Percentiles rank a stretch among this genome's conserved stretches.
Conservation (phyloP, 2,797 vertebrate species). For the Merluccius polli region DNA sequence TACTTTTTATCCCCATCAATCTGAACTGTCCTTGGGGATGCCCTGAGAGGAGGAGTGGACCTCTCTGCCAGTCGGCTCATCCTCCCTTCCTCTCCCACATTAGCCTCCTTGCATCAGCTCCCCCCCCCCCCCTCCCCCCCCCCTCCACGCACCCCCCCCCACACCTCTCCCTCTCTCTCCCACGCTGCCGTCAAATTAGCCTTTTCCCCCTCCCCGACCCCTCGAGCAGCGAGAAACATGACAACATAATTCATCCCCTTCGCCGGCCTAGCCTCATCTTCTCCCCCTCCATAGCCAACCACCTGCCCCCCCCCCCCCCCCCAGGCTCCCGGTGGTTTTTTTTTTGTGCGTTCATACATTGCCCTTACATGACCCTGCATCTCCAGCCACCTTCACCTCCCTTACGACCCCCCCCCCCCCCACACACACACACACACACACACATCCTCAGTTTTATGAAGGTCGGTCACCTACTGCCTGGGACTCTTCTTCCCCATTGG, state of each 20-base stretch:
- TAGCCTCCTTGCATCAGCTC: constrained; percentile 30
- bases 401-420: neutral
- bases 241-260: constrained; percentile 47
- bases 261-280: constrained; percentile 12
- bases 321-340: constrained; percentile 9
- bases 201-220: constrained; percentile 24
- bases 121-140: neutral
- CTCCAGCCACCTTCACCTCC: constrained; percentile 34
- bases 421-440: neutral
- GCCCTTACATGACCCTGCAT: neutral
- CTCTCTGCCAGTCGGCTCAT: constrained; percentile 36
- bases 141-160: too few species aligned
- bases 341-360: constrained; percentile 19
- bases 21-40: constrained; percentile 34
- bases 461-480: too few species aligned
- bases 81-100: constrained; percentile 31
- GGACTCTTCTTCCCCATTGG: too few species aligned
- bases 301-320: constrained; percentile 36
- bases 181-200: neutral
- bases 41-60: constrained; percentile 38
- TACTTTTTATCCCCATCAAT: constrained; percentile 14
- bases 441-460: neutral
- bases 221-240: constrained; percentile 34
- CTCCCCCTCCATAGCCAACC: constrained; percentile 1
- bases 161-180: neutral